Evolutionary conservation across 2,797 vertebrate genomes (phyloP).

Genomic region (Otolemur crassicaudatus): DNA sequence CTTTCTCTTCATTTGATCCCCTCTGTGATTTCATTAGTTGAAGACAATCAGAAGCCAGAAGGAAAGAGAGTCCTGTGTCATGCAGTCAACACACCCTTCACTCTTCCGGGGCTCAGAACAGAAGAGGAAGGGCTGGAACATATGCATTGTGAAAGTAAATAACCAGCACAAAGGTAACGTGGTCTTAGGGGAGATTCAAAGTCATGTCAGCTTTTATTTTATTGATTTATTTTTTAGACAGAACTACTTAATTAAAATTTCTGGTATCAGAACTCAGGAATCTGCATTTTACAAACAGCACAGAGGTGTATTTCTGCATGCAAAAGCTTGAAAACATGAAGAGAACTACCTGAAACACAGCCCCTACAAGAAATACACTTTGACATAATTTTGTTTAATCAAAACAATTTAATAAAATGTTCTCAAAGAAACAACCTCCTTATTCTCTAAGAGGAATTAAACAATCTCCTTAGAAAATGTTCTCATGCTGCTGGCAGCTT

Average conservation of each 20-base stretch:
- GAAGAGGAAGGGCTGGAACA: not conserved
- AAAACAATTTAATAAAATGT: conserved; percentile 7
- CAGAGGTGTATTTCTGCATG: not conserved
- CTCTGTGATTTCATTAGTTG: not conserved
- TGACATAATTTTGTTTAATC: not conserved
- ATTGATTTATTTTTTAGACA: no score
- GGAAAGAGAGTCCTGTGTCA: not conserved
- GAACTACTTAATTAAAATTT: not conserved
- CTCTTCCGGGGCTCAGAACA: not conserved
- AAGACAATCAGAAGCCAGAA: not conserved
- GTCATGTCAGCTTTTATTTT: not conserved
- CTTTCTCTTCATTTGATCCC: not conserved
- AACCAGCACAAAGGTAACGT: not conserved
- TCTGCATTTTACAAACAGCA: not conserved
- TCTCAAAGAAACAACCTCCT: not conserved
- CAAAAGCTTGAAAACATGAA: not conserved
- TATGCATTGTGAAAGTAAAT: not conserved
- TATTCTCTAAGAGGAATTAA: not conserved
- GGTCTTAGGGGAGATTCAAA: not conserved
- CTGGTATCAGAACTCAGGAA: not conserved
- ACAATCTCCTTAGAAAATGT: not conserved
- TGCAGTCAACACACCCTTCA: not conserved
- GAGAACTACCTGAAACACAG: not conserved
- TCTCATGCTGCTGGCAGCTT: not conserved
- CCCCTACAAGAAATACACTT: not conserved